These are phyloP conservation scores for Nyctibius bracteatus DNA, from an alignment of 2,113 vertebrate species.

Conservation along the genomic window DNA sequence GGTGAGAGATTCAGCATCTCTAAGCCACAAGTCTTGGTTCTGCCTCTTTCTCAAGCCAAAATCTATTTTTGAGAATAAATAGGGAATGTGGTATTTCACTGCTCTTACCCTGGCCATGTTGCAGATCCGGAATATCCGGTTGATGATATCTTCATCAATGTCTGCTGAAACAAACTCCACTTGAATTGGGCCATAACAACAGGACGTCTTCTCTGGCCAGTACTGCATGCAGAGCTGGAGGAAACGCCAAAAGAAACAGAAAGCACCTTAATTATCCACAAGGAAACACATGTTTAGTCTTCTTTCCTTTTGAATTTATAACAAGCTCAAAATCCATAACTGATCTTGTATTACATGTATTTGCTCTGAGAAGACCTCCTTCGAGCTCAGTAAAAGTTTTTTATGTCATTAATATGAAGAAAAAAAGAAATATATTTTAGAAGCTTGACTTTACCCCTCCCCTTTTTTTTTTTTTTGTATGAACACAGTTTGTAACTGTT, in stretches of 20 bases:
- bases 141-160: conserved; percentile 96
- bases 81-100: not conserved
- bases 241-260: not conserved
- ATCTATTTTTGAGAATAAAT: not conserved
- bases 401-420: not conserved
- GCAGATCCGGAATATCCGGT: conserved; percentile 97
- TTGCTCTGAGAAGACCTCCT: not conserved
- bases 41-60: not conserved
- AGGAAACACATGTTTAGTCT: not conserved
- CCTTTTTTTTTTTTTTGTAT: not conserved
- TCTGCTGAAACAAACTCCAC: conserved; percentile 97
- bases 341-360: not conserved
- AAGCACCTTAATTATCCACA: not conserved
- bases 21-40: not conserved
- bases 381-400: not conserved
- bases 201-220: conserved; percentile 96
- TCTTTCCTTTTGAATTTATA: not conserved
- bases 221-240: conserved; percentile 94
- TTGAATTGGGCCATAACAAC: conserved; percentile 94
- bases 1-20: not conserved
- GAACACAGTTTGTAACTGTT: not conserved
- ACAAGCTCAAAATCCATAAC: not conserved
- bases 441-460: not conserved
- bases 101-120: conserved; percentile 92
- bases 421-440: not conserved